Evolutionary conservation across 2,888 invertebrate species (phyloP).

Genomic region (Pristionchus arcanus): DNA sequence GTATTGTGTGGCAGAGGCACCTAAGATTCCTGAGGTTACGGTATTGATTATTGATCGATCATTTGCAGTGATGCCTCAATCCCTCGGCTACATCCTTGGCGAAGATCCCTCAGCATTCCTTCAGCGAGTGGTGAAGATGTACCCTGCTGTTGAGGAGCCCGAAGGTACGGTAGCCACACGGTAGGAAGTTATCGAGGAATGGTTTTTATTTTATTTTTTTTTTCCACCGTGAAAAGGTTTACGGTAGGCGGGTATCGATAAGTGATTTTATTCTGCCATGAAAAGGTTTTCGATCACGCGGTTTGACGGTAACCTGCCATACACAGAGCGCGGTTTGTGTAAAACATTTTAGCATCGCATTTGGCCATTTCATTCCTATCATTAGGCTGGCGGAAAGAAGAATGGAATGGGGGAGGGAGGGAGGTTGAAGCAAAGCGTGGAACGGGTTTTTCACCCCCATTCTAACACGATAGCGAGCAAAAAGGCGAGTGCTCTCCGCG

Average conservation of each 20-base stretch:
- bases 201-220: background rate
- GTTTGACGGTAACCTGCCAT: background rate
- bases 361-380: slow-evolving; percentile 21
- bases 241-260: background rate
- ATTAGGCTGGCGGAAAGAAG: background rate
- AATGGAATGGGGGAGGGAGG: background rate
- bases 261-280: background rate
- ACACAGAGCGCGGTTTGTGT: slow-evolving; percentile 15
- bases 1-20: too few species aligned
- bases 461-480: background rate
- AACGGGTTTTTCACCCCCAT: slow-evolving; percentile 4
- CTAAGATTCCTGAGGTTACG: background rate
- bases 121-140: slow-evolving; percentile 51
- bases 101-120: slow-evolving; percentile 48
- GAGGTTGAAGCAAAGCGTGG: background rate
- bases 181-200: background rate
- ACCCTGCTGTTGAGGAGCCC: background rate
- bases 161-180: slow-evolving; percentile 29
- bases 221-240: too few species aligned
- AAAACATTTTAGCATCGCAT: slow-evolving; percentile 36
- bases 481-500: background rate
- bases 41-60: slow-evolving; percentile 14
- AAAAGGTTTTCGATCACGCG: background rate
- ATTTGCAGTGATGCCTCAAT: background rate
- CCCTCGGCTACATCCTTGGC: slow-evolving; percentile 17